These are phyloP conservation scores for Caenorhabditis becei DNA, from an alignment of 2,888 invertebrate genomes.

Conservation along the genomic window DNA sequence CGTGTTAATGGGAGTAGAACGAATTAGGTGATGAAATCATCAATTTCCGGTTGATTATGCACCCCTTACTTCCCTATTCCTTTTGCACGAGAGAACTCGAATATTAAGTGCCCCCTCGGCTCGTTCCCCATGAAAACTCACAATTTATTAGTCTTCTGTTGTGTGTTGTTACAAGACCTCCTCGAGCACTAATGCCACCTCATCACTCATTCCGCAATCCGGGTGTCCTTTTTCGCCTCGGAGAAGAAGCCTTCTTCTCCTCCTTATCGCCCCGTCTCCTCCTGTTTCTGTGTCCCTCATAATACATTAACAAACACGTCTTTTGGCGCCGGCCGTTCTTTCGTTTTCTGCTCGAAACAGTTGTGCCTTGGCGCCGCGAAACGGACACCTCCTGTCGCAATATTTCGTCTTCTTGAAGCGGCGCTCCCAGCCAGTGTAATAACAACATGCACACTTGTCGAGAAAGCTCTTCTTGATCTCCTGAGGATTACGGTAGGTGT, in stretches of 20 bases:
- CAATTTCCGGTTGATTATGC: slow-evolving; percentile 57
- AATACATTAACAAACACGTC: slow-evolving; percentile 34
- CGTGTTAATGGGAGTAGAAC: neutral
- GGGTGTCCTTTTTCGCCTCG: slow-evolving; percentile 18
- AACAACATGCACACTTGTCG: neutral
- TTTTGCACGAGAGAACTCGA: slow-evolving; percentile 25
- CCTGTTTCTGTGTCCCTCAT: slow-evolving; percentile 10
- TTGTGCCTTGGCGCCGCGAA: slow-evolving; percentile 22
- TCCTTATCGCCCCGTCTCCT: slow-evolving; percentile 10
- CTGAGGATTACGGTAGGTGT: neutral
- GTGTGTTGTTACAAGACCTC: neutral
- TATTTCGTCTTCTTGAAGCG: slow-evolving; percentile 20
- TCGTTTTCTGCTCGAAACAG: slow-evolving; percentile 15
- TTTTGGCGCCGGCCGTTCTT: slow-evolving; percentile 3
- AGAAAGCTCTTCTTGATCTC: neutral
- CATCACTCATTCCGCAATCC: slow-evolving; percentile 32
- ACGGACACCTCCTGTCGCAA: slow-evolving; percentile 30
- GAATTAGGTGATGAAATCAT: slow-evolving; percentile 40
- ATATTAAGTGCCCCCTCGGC: slow-evolving; percentile 14
- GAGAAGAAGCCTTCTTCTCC: slow-evolving; percentile 1
- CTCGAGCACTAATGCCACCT: slow-evolving; percentile 26
- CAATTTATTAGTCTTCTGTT: neutral
- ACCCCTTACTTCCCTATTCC: slow-evolving; percentile 1
- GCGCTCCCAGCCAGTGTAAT: slow-evolving; percentile 9
- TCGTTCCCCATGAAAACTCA: neutral